Conservation (phyloP, 2,888 invertebrate genomes). For the Calameuta idolon region DNA sequence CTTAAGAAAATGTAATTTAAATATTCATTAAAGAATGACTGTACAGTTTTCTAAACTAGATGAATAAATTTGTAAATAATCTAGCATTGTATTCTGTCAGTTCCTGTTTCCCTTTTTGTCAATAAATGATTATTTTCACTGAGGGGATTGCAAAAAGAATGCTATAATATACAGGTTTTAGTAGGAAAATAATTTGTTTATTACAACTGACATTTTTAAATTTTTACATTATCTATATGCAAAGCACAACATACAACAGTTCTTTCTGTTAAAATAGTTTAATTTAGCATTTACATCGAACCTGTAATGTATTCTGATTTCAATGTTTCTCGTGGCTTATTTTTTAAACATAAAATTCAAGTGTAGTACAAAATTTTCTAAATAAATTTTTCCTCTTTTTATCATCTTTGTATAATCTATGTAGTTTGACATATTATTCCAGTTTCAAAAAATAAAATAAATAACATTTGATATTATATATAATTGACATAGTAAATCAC, state of each 20-base stretch:
- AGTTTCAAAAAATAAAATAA: background rate
- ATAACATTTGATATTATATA: too few species aligned
- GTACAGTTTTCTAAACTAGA: background rate
- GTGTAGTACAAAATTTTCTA: background rate
- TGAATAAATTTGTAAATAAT: conserved; percentile 8
- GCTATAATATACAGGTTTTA: background rate
- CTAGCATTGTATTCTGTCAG: background rate
- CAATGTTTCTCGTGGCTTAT: background rate
- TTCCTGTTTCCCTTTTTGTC: background rate
- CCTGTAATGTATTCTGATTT: background rate
- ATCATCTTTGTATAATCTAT: background rate
- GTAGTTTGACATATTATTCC: background rate
- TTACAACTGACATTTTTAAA: conserved; percentile 12
- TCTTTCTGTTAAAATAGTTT: background rate
- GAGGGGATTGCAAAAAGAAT: background rate
- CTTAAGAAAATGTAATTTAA: conserved; percentile 72
- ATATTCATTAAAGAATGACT: background rate
- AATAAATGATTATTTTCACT: background rate
- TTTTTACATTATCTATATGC: background rate
- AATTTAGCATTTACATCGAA: background rate
- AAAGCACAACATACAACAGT: background rate
- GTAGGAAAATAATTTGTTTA: conserved; percentile 10
- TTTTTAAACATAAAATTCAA: background rate
- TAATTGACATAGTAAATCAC: background rate
- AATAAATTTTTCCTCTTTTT: background rate